These are phyloP conservation scores for Ditula angustiorana DNA, from an alignment of 2,888 invertebrate species.

Conservation along the genomic window DNA sequence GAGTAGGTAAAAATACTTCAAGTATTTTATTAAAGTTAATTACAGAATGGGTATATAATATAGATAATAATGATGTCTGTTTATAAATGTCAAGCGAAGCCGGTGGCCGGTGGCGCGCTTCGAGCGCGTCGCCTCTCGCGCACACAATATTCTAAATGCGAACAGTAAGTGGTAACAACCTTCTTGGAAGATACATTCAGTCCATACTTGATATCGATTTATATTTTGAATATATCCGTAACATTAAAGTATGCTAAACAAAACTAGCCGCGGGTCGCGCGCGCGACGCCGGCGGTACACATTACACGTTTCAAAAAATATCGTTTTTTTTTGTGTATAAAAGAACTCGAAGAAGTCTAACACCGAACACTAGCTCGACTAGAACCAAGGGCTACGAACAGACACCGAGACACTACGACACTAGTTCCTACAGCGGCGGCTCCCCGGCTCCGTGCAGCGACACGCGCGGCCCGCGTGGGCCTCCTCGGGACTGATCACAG, in stretches of 20 bases:
- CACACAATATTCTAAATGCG: neutral
- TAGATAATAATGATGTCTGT: too few relatives aligned
- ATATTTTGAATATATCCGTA: constrained; percentile 57
- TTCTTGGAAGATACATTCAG: constrained; percentile 39
- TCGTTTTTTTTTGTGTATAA: constrained; percentile 69
- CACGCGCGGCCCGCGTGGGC: neutral
- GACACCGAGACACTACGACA: constrained; percentile 26
- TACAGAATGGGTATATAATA: too few relatives aligned
- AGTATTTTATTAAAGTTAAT: too few relatives aligned
- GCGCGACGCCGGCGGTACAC: constrained; percentile 41
- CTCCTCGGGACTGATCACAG: neutral
- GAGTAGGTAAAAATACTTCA: too few relatives aligned
- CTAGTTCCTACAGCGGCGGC: constrained; percentile 20
- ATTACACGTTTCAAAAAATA: constrained; percentile 81
- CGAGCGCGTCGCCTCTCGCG: constrained; percentile 2
- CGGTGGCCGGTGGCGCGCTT: neutral
- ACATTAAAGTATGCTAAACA: constrained; percentile 66
- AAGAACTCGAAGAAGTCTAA: constrained; percentile 55
- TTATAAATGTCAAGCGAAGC: too few relatives aligned
- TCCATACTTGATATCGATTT: constrained; percentile 51
- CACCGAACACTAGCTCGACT: constrained; percentile 34
- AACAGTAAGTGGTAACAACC: constrained; percentile 28
- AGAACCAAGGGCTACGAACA: constrained; percentile 27
- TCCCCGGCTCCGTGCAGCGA: neutral
- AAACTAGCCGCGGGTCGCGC: neutral